Evolutionary conservation across 2,113 vertebrate genomes (phyloP).

Genomic region (Tenrec ecaudatus): DNA sequence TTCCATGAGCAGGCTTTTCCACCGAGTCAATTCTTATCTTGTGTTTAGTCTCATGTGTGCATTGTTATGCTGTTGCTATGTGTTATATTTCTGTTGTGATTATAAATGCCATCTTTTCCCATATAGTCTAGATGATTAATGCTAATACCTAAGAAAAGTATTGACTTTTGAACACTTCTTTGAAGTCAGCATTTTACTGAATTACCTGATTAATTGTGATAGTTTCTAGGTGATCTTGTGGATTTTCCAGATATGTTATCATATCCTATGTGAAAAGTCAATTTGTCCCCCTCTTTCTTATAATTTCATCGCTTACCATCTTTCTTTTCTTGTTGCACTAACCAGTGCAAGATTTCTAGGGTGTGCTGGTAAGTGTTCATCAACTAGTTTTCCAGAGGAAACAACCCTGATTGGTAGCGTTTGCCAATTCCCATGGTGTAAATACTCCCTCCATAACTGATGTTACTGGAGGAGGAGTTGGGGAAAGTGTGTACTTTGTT

Average conservation of each 20-base stretch:
- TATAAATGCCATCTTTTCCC: conserved; percentile 74
- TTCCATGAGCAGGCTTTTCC: conserved; percentile 6
- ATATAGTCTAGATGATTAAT: conserved; percentile 73
- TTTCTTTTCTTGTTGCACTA: background rate
- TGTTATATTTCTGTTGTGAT: conserved; percentile 68
- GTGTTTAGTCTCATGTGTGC: conserved; percentile 58
- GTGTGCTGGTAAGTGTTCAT: background rate
- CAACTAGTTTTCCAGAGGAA: background rate
- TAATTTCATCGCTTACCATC: background rate
- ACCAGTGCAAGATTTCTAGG: background rate
- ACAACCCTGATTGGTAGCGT: background rate
- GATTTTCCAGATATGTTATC: conserved; percentile 70
- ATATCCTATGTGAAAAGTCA: conserved; percentile 46
- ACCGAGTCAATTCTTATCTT: conserved; percentile 66
- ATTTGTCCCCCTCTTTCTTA: conserved; percentile 2
- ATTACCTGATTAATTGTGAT: conserved; percentile 77
- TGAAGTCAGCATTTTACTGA: conserved; percentile 79
- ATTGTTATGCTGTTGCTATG: conserved; percentile 62
- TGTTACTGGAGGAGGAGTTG: background rate
- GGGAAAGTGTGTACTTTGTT: background rate
- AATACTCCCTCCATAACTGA: background rate
- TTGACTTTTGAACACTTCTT: conserved; percentile 80
- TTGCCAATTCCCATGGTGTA: conserved; percentile 18
- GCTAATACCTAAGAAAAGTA: conserved; percentile 52
- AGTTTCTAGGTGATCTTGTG: conserved; percentile 64